Conservation (phyloP, 2,113 vertebrate genomes). For the Benitochromis conjunctus region DNA sequence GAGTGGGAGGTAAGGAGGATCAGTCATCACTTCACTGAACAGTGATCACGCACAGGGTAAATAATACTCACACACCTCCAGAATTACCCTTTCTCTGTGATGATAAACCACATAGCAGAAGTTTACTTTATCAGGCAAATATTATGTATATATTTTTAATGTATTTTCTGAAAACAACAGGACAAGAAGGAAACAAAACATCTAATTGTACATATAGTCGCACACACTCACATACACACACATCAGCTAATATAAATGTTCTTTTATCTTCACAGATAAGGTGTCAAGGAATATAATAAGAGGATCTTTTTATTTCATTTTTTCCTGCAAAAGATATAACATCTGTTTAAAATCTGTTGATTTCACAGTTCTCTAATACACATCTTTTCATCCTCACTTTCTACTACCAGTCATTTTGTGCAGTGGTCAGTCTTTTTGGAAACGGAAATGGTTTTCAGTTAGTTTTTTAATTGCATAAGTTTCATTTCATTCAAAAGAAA, state of each 20-base stretch:
- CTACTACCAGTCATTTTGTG: neutral
- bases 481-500: too few relatives aligned
- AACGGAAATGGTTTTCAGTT: neutral
- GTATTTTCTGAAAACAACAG: neutral
- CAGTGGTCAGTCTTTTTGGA: neutral
- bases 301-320: neutral
- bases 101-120: neutral
- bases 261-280: neutral
- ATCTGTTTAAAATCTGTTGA: neutral
- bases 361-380: neutral
- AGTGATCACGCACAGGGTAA: conserved; percentile 20
- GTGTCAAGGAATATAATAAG: neutral
- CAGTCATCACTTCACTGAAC: conserved; percentile 29
- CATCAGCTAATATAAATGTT: neutral
- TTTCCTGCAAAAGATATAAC: neutral
- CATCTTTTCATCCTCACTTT: neutral
- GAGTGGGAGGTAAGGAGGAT: conserved; percentile 36
- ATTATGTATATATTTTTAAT: neutral
- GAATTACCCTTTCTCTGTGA: neutral
- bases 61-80: conserved; percentile 27
- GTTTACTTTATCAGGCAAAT: neutral
- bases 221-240: neutral
- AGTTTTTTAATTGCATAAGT: neutral
- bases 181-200: neutral
- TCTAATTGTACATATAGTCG: neutral